These are phyloP conservation scores for Liopterus haemorrhoidalis DNA, from an alignment of 2,888 invertebrate species.

Conservation along the genomic window DNA sequence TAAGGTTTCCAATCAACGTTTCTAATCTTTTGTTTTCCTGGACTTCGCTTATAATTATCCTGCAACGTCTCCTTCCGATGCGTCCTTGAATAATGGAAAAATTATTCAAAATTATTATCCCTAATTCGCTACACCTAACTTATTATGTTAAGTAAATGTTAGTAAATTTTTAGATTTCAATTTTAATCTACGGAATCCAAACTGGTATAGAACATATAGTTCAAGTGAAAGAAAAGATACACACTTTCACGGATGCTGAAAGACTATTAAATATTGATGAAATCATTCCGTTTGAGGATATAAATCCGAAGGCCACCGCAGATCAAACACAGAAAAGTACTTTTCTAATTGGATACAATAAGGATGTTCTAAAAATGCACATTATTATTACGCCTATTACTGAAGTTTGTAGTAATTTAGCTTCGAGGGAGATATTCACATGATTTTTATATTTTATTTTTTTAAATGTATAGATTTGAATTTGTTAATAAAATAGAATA, in stretches of 20 bases:
- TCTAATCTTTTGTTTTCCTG: conserved; percentile 10
- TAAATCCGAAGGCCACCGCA: conserved; percentile 54
- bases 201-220: conserved; percentile 72
- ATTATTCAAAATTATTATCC: no score
- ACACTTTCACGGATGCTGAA: conserved; percentile 65
- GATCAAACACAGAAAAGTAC: conserved; percentile 36
- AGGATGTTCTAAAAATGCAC: conserved; percentile 68
- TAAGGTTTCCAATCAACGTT: background rate
- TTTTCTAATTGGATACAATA: conserved; percentile 61
- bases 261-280: conserved; percentile 69
- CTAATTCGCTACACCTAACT: no score
- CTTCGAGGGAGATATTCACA: conserved; percentile 17
- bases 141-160: background rate
- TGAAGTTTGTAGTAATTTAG: conserved; percentile 24
- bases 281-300: conserved; percentile 69
- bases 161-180: conserved; percentile 52
- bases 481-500: conserved; percentile 6
- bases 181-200: conserved; percentile 68
- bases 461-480: conserved; percentile 14
- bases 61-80: no score
- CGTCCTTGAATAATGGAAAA: no score
- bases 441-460: conserved; percentile 11
- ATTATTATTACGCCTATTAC: conserved; percentile 70
- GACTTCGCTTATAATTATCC: no score
- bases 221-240: conserved; percentile 62